phyloP scores from a whole-genome alignment of 2,113 vertebrate genomes.

The Bubo scandiacus region DNA sequence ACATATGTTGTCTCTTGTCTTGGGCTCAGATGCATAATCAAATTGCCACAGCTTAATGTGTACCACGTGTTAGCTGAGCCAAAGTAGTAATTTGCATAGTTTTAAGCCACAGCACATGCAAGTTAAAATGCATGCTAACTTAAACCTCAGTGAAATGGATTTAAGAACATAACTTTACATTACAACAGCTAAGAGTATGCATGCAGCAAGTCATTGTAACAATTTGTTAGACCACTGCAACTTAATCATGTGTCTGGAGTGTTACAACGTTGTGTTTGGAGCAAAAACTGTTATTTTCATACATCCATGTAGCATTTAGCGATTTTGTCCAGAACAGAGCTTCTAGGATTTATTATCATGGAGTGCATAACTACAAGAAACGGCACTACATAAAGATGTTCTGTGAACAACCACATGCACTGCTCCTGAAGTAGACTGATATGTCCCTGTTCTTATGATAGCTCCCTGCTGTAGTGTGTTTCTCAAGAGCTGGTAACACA shows the following conservation, averaged over 20 bases:
- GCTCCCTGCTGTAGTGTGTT: neutral
- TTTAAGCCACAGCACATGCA: neutral
- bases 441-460: neutral
- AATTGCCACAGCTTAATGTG: constrained; percentile 16
- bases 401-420: neutral
- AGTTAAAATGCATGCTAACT: neutral
- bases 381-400: neutral
- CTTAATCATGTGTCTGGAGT: neutral
- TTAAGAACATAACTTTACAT: neutral
- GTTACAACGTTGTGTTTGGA: neutral
- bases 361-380: neutral
- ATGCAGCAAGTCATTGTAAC: neutral
- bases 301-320: neutral
- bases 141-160: neutral
- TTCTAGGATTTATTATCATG: neutral
- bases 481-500: neutral
- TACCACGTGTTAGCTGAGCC: neutral
- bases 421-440: neutral
- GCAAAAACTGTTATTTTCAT: neutral
- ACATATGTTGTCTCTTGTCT: neutral
- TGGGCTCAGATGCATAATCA: neutral
- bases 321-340: neutral
- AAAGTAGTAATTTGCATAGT: neutral
- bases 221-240: neutral
- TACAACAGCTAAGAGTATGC: neutral